A percentile compares a stretch with the other conserved stretches of the same genome.
Evolutionary conservation across 2,888 invertebrate genomes (phyloP).

Genomic region (Halocaridina rubra): DNA sequence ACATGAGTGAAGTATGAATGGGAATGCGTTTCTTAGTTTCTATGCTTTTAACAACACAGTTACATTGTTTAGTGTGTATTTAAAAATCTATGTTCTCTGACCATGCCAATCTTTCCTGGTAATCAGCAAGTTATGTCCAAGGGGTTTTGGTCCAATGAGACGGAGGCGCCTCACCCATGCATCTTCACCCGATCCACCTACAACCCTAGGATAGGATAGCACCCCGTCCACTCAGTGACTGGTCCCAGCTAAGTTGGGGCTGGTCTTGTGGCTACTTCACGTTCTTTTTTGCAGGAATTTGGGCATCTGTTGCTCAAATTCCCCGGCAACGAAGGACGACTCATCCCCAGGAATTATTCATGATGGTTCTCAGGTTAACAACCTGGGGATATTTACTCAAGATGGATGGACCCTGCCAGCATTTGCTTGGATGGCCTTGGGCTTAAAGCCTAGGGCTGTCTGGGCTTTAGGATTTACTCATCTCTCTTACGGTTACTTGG

Average conservation of each 20-base stretch:
- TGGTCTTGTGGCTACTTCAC: slow-evolving; percentile 37
- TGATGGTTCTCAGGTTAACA: slow-evolving; percentile 12
- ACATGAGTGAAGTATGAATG: slow-evolving; percentile 18
- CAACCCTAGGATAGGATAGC: slow-evolving; percentile 18
- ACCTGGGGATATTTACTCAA: slow-evolving; percentile 9
- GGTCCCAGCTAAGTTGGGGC: slow-evolving; percentile 24
- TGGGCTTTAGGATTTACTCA: neutral
- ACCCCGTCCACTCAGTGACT: slow-evolving; percentile 23
- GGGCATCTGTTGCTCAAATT: slow-evolving; percentile 13
- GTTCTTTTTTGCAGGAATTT: slow-evolving; percentile 45
- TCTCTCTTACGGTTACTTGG: slow-evolving; percentile 2
- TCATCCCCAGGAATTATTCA: neutral
- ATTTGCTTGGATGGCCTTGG: neutral
- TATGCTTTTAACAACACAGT: slow-evolving; percentile 10
- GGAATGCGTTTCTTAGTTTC: slow-evolving; percentile 29
- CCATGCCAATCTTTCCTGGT: slow-evolving; percentile 57
- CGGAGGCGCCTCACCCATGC: slow-evolving; percentile 42
- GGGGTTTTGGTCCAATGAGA: slow-evolving; percentile 53
- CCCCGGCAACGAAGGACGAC: slow-evolving; percentile 20
- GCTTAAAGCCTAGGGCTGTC: neutral
- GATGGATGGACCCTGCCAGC: slow-evolving; percentile 9
- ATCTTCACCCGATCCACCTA: slow-evolving; percentile 36
- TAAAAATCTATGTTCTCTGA: slow-evolving; percentile 50
- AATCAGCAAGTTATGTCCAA: slow-evolving; percentile 59
- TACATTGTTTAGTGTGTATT: slow-evolving; percentile 30